phyloP scores from a whole-genome alignment of 64 coral and sea anemone species.

The Montipora foliosa region DNA sequence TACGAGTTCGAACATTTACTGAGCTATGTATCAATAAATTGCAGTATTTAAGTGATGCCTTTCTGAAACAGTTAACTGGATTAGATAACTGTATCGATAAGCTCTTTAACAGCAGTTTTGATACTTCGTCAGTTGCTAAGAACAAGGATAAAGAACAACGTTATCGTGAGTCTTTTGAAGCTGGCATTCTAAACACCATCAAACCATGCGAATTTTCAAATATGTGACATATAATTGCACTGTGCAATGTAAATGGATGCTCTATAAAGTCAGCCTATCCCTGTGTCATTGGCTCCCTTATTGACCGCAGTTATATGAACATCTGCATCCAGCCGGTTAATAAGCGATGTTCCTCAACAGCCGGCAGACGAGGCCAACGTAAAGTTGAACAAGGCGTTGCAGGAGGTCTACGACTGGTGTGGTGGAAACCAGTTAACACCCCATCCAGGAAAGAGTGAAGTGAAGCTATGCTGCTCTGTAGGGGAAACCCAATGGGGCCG shows the following conservation, averaged over 20 bases:
- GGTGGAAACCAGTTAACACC: too few relatives aligned
- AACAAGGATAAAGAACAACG: constrained; percentile 3
- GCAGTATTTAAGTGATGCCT: background rate
- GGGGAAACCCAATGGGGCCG: too few relatives aligned
- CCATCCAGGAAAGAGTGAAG: too few relatives aligned
- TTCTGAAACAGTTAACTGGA: constrained; percentile 21
- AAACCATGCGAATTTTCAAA: constrained; percentile 49
- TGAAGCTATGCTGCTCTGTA: too few relatives aligned
- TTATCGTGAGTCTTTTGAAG: constrained; percentile 19
- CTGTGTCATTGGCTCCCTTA: constrained; percentile 20
- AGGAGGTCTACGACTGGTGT: too few relatives aligned
- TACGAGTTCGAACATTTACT: constrained; percentile 45
- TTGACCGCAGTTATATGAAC: constrained; percentile 51
- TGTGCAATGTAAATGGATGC: constrained; percentile 41
- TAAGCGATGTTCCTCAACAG: background rate
- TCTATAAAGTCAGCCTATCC: background rate
- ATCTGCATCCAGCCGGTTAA: constrained; percentile 13
- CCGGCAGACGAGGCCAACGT: background rate
- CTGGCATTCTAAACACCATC: constrained; percentile 41
- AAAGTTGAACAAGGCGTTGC: too few relatives aligned
- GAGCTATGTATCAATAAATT: constrained; percentile 25
- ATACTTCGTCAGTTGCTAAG: constrained; percentile 9
- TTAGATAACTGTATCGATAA: background rate
- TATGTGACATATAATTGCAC: constrained; percentile 58
- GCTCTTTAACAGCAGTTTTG: constrained; percentile 46